These are phyloP conservation scores for Cossypha heuglini DNA, from an alignment of 2,797 vertebrate genomes.

Conservation along the genomic window DNA sequence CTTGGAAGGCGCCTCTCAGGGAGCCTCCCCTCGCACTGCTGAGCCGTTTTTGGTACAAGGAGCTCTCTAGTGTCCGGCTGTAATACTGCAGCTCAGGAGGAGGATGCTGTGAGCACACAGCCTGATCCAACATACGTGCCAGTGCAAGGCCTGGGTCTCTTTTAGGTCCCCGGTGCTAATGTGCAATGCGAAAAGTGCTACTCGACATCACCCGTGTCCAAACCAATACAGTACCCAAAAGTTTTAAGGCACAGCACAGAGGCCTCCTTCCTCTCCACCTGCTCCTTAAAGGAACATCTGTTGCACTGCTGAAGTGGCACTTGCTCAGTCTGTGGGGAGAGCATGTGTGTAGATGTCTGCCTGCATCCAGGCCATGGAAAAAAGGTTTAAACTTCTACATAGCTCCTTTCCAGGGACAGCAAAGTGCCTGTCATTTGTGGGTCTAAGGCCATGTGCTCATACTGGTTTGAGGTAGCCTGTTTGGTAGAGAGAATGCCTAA, in stretches of 20 bases:
- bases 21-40: background rate
- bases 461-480: background rate
- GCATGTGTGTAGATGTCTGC: background rate
- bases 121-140: rapidly evolving
- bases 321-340: background rate
- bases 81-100: background rate
- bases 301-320: background rate
- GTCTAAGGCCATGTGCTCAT: background rate
- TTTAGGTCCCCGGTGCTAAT: background rate
- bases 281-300: background rate
- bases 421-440: background rate
- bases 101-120: background rate
- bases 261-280: background rate
- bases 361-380: background rate
- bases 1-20: background rate
- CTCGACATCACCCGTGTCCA: background rate
- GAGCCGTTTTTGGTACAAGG: conserved; percentile 9
- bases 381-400: background rate
- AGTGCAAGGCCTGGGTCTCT: background rate
- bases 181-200: background rate
- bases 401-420: background rate
- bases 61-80: conserved; percentile 36
- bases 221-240: background rate
- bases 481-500: background rate
- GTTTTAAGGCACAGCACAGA: background rate